Evolutionary conservation across 2,797 vertebrate species (phyloP).

Genomic region (Chaetophractus vellerosus): DNA sequence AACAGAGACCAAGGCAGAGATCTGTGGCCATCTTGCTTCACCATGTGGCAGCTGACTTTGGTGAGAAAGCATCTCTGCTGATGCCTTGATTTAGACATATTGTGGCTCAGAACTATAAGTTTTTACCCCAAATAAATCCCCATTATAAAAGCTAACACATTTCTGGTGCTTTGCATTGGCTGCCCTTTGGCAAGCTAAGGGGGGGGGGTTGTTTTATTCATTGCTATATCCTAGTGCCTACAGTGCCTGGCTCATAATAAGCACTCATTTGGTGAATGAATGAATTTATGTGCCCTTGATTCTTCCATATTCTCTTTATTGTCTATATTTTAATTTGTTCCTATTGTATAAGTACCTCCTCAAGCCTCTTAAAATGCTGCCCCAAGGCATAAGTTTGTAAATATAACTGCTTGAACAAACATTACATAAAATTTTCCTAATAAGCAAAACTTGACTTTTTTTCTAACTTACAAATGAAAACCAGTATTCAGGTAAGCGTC

Average conservation of each 20-base stretch:
- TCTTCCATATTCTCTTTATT: neutral
- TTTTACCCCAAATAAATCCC: too few relatives aligned
- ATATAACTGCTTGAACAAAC: neutral
- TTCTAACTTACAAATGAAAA: neutral
- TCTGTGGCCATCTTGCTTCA: too few relatives aligned
- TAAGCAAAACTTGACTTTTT: neutral
- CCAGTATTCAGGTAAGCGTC: neutral
- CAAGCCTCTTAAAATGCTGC: neutral
- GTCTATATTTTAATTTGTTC: conserved; percentile 30
- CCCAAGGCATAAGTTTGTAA: neutral
- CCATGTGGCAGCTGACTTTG: too few relatives aligned
- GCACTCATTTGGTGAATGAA: neutral
- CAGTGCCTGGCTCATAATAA: neutral
- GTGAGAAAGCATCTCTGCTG: too few relatives aligned
- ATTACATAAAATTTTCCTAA: neutral
- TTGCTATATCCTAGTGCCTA: neutral
- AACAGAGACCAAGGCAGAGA: too few relatives aligned
- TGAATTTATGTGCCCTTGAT: neutral
- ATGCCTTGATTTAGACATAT: too few relatives aligned
- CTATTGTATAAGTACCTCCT: neutral
- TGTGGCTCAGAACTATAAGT: too few relatives aligned
- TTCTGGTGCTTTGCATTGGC: too few relatives aligned
- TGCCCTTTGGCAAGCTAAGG: too few relatives aligned
- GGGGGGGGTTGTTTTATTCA: neutral
- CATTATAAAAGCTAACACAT: too few relatives aligned